These are phyloP conservation scores for Heteronetta atricapilla DNA, from an alignment of 2,113 vertebrate species.

Conservation along the genomic window DNA sequence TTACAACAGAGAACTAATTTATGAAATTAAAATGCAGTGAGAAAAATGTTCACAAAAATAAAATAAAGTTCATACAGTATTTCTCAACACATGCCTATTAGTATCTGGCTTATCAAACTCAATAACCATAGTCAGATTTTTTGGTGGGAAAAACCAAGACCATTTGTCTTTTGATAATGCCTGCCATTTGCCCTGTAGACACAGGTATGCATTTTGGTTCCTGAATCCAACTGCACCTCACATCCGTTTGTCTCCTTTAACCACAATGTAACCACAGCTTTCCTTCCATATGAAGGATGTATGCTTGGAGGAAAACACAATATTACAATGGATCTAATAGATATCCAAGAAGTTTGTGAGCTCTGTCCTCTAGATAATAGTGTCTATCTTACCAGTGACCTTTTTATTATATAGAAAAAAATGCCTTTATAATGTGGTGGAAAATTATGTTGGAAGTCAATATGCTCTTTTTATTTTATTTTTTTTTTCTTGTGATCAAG, in stretches of 20 bases:
- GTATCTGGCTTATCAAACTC: not conserved
- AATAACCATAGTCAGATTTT: not conserved
- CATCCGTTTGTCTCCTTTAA: accelerated
- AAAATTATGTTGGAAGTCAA: not conserved
- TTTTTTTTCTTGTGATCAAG: not conserved
- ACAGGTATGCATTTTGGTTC: not conserved
- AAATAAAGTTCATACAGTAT: not conserved
- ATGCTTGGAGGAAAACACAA: not conserved
- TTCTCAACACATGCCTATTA: not conserved
- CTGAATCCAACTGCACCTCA: not conserved
- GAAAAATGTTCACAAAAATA: not conserved
- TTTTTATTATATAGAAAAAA: not conserved
- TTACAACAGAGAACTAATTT: not conserved
- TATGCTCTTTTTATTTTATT: not conserved
- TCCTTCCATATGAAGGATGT: not conserved
- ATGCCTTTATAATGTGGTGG: not conserved
- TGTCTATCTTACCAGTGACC: not conserved
- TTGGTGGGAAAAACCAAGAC: not conserved
- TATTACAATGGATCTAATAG: not conserved
- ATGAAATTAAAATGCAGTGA: not conserved
- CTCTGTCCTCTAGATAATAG: not conserved
- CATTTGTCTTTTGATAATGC: not conserved
- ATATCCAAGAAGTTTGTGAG: not conserved
- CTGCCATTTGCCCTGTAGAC: not conserved
- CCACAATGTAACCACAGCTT: not conserved